Evolutionary conservation across 2,888 invertebrate genomes (phyloP).

Genomic region (Chorisops tibialis): DNA sequence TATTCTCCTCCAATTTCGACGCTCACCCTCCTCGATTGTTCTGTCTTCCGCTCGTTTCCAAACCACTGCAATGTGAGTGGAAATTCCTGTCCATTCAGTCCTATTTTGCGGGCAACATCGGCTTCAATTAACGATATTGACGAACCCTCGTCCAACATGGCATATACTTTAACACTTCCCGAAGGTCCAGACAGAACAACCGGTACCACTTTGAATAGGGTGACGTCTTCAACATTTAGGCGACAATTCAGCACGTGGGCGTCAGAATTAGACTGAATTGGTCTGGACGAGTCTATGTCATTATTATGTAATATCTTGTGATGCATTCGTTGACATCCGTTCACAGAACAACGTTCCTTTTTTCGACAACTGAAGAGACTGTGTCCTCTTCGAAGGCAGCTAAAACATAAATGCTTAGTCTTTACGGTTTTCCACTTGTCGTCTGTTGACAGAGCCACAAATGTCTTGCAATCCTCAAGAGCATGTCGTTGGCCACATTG

Average conservation of each 20-base stretch:
- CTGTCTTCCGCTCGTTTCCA: conserved; percentile 21
- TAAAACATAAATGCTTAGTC: neutral
- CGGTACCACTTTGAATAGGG: neutral
- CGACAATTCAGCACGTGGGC: neutral
- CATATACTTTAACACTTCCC: neutral
- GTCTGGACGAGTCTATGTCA: neutral
- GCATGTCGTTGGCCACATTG: neutral
- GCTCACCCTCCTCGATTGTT: conserved; percentile 22
- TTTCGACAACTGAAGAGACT: conserved; percentile 4
- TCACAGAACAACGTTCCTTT: neutral
- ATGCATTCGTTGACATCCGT: conserved; percentile 26
- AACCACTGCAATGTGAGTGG: conserved; percentile 37
- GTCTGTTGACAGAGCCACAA: neutral
- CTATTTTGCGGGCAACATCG: no score
- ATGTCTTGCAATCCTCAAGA: neutral
- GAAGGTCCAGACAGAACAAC: neutral
- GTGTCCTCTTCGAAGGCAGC: neutral
- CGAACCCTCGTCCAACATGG: neutral
- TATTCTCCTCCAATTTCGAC: neutral
- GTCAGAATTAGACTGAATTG: neutral
- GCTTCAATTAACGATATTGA: neutral
- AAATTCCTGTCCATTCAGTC: no score
- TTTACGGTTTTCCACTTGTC: neutral
- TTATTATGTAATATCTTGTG: neutral
- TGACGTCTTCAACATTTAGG: neutral